Percentiles rank a stretch among this genome's conserved stretches.
These are phyloP conservation scores for Drosophila hydei DNA, from an alignment of 1,140 invertebrate species.

Conservation along the genomic window DNA sequence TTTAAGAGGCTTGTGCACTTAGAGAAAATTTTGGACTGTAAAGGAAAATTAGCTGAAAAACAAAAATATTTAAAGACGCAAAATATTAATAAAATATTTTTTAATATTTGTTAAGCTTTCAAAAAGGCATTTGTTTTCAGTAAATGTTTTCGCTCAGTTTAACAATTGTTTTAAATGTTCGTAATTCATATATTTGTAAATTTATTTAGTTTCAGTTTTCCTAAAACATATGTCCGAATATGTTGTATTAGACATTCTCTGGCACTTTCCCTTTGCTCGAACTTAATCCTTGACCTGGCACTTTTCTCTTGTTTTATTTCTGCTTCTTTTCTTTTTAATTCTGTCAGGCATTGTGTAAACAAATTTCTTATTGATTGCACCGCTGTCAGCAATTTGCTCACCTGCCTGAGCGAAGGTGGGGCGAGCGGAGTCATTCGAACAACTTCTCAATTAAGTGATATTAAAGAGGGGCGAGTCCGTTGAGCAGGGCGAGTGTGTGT, in stretches of 20 bases:
- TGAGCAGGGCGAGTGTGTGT: background rate
- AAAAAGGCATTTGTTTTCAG: too few relatives aligned
- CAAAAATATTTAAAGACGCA: too few relatives aligned
- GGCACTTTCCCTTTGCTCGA: background rate
- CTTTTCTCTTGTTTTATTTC: background rate
- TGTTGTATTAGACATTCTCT: background rate
- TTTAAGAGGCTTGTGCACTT: background rate
- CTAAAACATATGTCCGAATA: background rate
- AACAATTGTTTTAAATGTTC: too few relatives aligned
- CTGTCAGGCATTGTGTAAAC: constrained; percentile 36
- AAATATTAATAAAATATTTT: background rate
- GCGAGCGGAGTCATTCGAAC: constrained; percentile 36
- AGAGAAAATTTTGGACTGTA: background rate
- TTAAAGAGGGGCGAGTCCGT: constrained; percentile 6
- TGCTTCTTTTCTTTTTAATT: constrained; percentile 1
- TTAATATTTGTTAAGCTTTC: too few relatives aligned
- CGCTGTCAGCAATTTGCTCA: constrained; percentile 23
- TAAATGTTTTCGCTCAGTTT: too few relatives aligned
- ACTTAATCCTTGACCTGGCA: constrained; percentile 26
- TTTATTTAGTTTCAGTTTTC: background rate
- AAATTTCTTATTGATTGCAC: constrained; percentile 69
- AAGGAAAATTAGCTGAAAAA: too few relatives aligned
- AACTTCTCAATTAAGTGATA: constrained; percentile 76
- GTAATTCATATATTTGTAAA: too few relatives aligned
- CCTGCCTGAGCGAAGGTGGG: constrained; percentile 14